A percentile compares a stretch with the other conserved stretches of the same genome.
Conservation (phyloP, 2,797 vertebrate species). For the Hipposideros larvatus region DNA sequence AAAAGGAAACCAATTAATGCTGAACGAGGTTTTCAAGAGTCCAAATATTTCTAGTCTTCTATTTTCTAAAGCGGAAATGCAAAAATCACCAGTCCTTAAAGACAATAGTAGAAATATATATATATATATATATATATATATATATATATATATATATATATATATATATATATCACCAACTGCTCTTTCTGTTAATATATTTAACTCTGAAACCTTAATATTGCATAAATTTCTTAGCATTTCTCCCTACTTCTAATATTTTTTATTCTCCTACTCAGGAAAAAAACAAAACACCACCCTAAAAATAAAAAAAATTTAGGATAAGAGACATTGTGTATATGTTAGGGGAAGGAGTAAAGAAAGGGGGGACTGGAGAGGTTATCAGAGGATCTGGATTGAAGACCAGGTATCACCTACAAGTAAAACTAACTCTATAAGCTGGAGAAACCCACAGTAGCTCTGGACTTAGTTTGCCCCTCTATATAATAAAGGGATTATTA, state of each 20-base stretch:
- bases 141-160: not conserved
- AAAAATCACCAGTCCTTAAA: slow-evolving; percentile 32
- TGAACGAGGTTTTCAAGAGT: not conserved
- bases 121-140: not conserved
- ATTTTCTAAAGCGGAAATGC: slow-evolving; percentile 1
- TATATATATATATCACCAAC: not conserved
- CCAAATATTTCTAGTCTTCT: slow-evolving; percentile 33
- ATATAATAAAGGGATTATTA: not conserved
- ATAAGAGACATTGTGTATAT: not conserved
- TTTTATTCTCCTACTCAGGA: not conserved
- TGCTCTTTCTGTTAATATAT: not conserved
- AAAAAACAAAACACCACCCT: not conserved
- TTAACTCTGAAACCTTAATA: slow-evolving; percentile 39
- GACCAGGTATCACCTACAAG: not conserved
- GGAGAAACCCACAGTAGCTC: not conserved
- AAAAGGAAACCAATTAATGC: too few relatives aligned
- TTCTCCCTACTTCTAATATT: not conserved
- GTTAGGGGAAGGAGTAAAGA: not conserved
- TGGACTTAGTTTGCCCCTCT: not conserved
- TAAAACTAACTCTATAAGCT: not conserved
- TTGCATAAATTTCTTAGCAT: not conserved
- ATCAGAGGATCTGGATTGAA: not conserved
- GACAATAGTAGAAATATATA: slow-evolving; percentile 6
- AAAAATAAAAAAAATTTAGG: not conserved
- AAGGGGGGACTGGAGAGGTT: not conserved